Conservation (phyloP, 2,888 invertebrate genomes). For the Cryptocephalus moraei region DNA sequence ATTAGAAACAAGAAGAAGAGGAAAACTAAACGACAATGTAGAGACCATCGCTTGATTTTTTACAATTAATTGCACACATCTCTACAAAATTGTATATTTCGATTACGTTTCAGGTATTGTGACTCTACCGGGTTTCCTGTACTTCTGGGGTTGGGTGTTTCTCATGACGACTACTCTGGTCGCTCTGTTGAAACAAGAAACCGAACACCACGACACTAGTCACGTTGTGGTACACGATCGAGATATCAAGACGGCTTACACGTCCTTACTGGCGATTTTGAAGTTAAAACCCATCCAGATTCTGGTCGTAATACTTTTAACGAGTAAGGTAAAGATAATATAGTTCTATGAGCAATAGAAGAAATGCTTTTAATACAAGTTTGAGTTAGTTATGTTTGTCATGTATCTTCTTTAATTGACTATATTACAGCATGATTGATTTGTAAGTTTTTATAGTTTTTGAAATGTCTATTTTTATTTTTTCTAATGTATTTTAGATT, state of each 20-base stretch:
- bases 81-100: neutral
- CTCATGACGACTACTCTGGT: constrained; percentile 82
- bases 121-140: constrained; percentile 63
- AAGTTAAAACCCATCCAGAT: constrained; percentile 71
- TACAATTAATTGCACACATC: neutral
- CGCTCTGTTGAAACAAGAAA: constrained; percentile 79
- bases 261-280: constrained; percentile 71
- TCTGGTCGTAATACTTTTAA: constrained; percentile 71
- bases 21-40: too few species aligned
- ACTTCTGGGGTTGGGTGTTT: constrained; percentile 93
- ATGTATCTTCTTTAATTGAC: too few species aligned
- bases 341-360: too few species aligned
- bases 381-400: neutral
- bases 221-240: constrained; percentile 35
- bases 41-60: too few species aligned
- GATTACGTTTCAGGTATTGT: constrained; percentile 30
- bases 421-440: neutral
- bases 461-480: neutral
- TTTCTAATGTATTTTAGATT: constrained; percentile 57
- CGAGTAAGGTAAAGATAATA: constrained; percentile 82
- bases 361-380: neutral
- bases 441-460: neutral
- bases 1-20: too few species aligned
- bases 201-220: constrained; percentile 38
- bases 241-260: constrained; percentile 65